These are phyloP conservation scores for Hirtodrosophila alboralis DNA, from an alignment of 2,888 invertebrate species.

Conservation along the genomic window DNA sequence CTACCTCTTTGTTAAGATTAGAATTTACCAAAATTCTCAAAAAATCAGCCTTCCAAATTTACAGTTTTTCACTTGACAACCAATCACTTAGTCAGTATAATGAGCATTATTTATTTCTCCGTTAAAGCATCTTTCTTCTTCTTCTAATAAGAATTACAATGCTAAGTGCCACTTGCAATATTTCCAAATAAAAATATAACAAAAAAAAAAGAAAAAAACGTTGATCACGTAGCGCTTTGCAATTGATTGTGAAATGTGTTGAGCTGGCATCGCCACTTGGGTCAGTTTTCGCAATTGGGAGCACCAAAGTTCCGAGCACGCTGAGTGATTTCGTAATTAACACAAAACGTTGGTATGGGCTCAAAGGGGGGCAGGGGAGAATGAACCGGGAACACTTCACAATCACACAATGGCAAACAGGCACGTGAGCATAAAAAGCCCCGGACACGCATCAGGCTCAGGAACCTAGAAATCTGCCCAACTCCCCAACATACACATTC, in stretches of 20 bases:
- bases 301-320: slow-evolving; percentile 10
- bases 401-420: slow-evolving; percentile 29
- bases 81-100: too few species aligned
- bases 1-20: too few species aligned
- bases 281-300: slow-evolving; percentile 36
- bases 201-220: slow-evolving; percentile 18
- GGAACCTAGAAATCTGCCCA: slow-evolving; percentile 19
- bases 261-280: slow-evolving; percentile 43
- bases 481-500: slow-evolving; percentile 22
- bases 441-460: slow-evolving; percentile 47
- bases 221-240: slow-evolving; percentile 61
- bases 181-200: slow-evolving; percentile 3
- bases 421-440: slow-evolving; percentile 60
- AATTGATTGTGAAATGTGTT: slow-evolving; percentile 72
- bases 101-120: too few species aligned
- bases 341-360: slow-evolving; percentile 49
- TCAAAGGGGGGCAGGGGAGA: not conserved
- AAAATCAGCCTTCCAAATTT: too few species aligned
- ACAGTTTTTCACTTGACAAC: too few species aligned
- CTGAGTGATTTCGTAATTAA: slow-evolving; percentile 79
- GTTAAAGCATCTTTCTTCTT: too few species aligned
- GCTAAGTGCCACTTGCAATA: not conserved
- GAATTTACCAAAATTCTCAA: too few species aligned
- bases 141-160: slow-evolving; percentile 1
- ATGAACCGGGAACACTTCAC: slow-evolving; percentile 23